These are phyloP conservation scores for Heliconius hermathena DNA, from an alignment of 1,140 invertebrate species.

Conservation along the genomic window DNA sequence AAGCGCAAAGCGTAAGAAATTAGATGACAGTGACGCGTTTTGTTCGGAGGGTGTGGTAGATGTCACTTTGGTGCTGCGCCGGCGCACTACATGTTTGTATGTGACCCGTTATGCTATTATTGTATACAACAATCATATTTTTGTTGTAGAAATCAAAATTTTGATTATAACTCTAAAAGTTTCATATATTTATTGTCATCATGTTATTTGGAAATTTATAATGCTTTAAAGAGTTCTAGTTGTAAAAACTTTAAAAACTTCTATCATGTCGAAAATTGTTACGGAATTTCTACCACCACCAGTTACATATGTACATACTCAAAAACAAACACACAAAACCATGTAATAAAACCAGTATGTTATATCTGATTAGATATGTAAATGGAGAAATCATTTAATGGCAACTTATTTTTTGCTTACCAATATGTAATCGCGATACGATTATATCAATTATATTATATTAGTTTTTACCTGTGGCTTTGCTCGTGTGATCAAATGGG, in stretches of 20 bases:
- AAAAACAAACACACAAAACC: background rate
- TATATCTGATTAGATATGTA: conserved; percentile 1
- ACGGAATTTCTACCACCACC: background rate
- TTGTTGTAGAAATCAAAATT: background rate
- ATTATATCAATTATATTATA: conserved; percentile 6
- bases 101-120: conserved; percentile 17
- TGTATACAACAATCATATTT: conserved; percentile 30
- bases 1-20: conserved; percentile 71
- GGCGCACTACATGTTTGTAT: conserved; percentile 20
- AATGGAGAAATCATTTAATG: conserved; percentile 8
- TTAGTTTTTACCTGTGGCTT: too few species aligned
- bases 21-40: conserved; percentile 67
- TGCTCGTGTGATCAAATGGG: too few species aligned
- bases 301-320: background rate
- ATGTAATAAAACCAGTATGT: background rate
- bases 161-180: too few species aligned
- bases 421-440: background rate
- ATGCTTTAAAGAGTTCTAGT: too few species aligned
- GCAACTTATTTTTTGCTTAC: conserved; percentile 1
- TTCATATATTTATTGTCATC: too few species aligned
- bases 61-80: conserved; percentile 44
- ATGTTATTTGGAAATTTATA: too few species aligned
- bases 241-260: too few species aligned
- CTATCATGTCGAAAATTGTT: background rate
- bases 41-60: conserved; percentile 56